These are phyloP conservation scores for Oscheius sp. DNA, from an alignment of 2,888 invertebrate genomes.

Conservation along the genomic window DNA sequence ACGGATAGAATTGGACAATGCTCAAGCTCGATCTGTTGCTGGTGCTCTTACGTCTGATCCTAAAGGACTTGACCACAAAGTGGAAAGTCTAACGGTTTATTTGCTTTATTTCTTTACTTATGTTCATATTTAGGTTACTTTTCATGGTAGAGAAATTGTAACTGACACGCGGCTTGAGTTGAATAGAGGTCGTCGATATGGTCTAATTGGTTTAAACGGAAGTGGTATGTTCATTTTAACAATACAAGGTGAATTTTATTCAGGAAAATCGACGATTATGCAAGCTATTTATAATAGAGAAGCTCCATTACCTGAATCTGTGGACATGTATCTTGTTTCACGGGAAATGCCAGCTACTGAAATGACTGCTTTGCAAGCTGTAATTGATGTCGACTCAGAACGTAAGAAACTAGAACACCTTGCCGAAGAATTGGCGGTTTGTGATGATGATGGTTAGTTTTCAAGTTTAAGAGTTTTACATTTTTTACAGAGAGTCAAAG, in stretches of 20 bases:
- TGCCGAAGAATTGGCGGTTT: conserved; percentile 86
- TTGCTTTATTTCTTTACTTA: background rate
- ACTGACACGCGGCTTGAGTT: conserved; percentile 94
- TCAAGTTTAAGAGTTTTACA: background rate
- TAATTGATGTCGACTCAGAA: conserved; percentile 98
- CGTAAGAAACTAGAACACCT: conserved; percentile 87
- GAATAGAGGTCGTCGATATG: conserved; percentile 95
- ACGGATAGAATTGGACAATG: conserved; percentile 81
- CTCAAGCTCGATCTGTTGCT: conserved; percentile 91
- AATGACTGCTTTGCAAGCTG: conserved; percentile 88
- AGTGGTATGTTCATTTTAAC: conserved; percentile 79
- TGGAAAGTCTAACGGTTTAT: conserved; percentile 73
- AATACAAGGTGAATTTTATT: background rate
- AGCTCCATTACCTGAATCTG: conserved; percentile 92
- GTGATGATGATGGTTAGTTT: conserved; percentile 82
- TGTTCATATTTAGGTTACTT: conserved; percentile 78
- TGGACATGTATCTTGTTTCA: conserved; percentile 88
- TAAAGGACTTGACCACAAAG: conserved; percentile 93
- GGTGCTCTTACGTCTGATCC: conserved; percentile 94
- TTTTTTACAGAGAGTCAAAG: conserved; percentile 82
- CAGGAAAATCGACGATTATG: conserved; percentile 90
- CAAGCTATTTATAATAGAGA: conserved; percentile 89
- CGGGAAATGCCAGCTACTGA: conserved; percentile 98
- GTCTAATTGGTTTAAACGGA: conserved; percentile 95
- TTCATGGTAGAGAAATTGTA: conserved; percentile 94